Evolutionary conservation across 2,888 invertebrate species (phyloP).

Genomic region (Cybosia mesomella): DNA sequence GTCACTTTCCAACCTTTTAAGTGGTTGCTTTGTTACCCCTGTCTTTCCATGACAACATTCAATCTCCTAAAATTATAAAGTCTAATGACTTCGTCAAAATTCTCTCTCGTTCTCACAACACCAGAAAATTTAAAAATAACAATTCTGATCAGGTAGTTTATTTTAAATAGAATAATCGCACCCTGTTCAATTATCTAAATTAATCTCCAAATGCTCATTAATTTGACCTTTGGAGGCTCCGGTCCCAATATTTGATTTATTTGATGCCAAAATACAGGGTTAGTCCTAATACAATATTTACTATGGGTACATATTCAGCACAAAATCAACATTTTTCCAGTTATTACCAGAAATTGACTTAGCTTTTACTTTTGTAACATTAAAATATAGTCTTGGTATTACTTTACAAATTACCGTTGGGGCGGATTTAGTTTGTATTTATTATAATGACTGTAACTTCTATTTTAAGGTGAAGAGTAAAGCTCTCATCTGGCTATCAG

Average conservation of each 20-base stretch:
- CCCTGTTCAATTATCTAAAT: slow-evolving; percentile 14
- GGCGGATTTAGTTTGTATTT: neutral
- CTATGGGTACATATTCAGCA: neutral
- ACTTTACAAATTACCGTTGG: too few relatives aligned
- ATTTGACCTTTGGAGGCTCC: slow-evolving; percentile 9
- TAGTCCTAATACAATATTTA: slow-evolving; percentile 15
- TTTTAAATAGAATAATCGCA: neutral
- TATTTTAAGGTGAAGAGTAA: too few relatives aligned
- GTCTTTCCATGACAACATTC: neutral
- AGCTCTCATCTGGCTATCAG: too few relatives aligned
- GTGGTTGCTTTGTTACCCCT: neutral
- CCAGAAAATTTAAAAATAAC: neutral
- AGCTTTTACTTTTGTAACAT: too few relatives aligned
- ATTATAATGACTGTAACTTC: too few relatives aligned
- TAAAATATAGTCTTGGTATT: too few relatives aligned
- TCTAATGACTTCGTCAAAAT: neutral
- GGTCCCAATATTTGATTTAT: slow-evolving; percentile 20
- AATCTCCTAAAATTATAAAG: neutral
- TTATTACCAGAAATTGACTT: neutral
- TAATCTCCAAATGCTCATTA: slow-evolving; percentile 12
- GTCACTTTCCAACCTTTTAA: neutral
- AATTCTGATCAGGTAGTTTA: neutral
- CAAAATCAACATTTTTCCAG: neutral
- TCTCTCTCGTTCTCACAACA: neutral
- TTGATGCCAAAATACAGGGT: slow-evolving; percentile 13